Conservation (phyloP, 2,797 vertebrate species). For the Pipistrellus kuhlii region DNA sequence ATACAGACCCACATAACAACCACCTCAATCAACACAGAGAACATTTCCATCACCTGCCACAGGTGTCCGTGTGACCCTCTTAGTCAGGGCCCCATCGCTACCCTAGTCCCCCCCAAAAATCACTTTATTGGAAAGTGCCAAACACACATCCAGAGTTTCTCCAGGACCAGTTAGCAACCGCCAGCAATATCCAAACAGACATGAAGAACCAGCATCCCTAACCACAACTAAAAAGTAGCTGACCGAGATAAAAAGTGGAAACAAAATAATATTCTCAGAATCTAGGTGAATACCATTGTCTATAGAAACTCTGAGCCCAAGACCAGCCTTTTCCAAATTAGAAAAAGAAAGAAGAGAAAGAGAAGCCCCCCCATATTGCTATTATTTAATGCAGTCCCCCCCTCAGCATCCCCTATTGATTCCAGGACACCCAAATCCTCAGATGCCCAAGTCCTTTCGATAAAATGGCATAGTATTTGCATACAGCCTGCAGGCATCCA, state of each 20-base stretch:
- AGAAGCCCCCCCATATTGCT: not conserved
- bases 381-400: not conserved
- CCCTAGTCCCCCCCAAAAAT: not conserved
- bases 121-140: not conserved
- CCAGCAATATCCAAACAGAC: not conserved
- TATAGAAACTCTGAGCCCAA: not conserved
- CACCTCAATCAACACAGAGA: not conserved
- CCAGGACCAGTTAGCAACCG: not conserved
- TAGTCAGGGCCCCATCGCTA: not conserved
- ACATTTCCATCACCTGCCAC: fast-evolving
- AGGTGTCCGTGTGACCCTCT: not conserved
- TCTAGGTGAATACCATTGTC: not conserved
- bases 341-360: not conserved
- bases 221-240: not conserved
- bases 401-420: not conserved
- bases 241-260: not conserved
- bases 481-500: not conserved
- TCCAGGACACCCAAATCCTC: not conserved
- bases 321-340: not conserved
- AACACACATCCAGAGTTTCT: not conserved
- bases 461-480: not conserved
- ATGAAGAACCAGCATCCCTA: not conserved
- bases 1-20: not conserved
- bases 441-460: not conserved
- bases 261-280: not conserved